These are phyloP conservation scores for Malurus elegans DNA, from an alignment of 2,113 vertebrate genomes.

Conservation along the genomic window DNA sequence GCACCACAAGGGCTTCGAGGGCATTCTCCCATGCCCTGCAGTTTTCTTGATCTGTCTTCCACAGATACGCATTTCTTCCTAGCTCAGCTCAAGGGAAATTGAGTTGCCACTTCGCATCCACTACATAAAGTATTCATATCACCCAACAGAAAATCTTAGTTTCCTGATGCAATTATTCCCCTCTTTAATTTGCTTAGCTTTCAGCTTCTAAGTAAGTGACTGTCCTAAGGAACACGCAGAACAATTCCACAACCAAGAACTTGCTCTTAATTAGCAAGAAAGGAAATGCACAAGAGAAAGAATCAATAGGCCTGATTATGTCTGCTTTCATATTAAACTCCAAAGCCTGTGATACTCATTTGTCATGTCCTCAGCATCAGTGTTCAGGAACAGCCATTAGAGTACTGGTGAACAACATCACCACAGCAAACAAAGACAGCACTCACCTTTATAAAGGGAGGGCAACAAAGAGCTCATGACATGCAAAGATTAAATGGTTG, in stretches of 20 bases:
- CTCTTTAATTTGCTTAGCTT: neutral
- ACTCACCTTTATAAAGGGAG: neutral
- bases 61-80: neutral
- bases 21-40: neutral
- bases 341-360: neutral
- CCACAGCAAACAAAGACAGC: neutral
- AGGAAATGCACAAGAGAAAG: neutral
- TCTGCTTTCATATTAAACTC: neutral
- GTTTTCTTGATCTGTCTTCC: neutral
- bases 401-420: neutral
- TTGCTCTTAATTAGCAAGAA: neutral
- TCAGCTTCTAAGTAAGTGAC: neutral
- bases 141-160: neutral
- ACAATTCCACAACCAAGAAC: neutral
- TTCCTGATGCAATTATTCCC: neutral
- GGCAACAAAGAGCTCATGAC: neutral
- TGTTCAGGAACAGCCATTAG: neutral
- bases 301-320: neutral
- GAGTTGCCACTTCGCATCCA: neutral
- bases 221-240: neutral
- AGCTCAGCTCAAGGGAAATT: neutral
- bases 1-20: accelerated
- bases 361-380: neutral
- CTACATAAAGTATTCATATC: neutral
- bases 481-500: neutral